A percentile compares a stretch with the other conserved stretches of the same genome.
phyloP scores from a whole-genome alignment of 92 coral and sea anemone species.

The Galaxea fascicularis region DNA sequence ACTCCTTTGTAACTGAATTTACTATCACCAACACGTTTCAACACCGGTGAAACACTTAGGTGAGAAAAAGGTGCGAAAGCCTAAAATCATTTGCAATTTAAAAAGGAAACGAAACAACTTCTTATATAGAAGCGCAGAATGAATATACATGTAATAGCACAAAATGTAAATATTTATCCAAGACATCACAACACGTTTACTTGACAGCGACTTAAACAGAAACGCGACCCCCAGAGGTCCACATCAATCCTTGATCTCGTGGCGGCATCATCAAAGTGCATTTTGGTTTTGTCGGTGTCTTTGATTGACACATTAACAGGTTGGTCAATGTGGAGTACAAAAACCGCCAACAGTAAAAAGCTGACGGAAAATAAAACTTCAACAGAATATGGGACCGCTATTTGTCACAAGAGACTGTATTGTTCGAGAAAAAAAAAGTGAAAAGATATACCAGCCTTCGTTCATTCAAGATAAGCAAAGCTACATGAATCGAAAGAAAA shows the following conservation, averaged over 20 bases:
- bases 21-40: neutral
- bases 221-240: neutral
- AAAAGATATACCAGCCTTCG: neutral
- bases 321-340: neutral
- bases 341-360: slow-evolving; percentile 15
- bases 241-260: neutral
- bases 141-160: neutral
- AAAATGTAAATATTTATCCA: slow-evolving; percentile 19
- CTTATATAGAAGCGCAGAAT: neutral
- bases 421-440: neutral
- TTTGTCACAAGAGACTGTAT: slow-evolving; percentile 3
- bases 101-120: neutral
- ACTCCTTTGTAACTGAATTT: slow-evolving; percentile 6
- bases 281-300: slow-evolving; percentile 33
- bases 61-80: neutral
- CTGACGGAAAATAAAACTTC: slow-evolving; percentile 17
- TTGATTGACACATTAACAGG: slow-evolving; percentile 53
- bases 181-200: neutral
- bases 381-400: slow-evolving; percentile 30
- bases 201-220: neutral
- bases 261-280: slow-evolving; percentile 30
- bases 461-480: neutral
- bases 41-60: neutral
- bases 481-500: neutral
- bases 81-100: neutral